phyloP scores from a whole-genome alignment of 92 coral and sea anemone species.

The Virgularia gustaviana region DNA sequence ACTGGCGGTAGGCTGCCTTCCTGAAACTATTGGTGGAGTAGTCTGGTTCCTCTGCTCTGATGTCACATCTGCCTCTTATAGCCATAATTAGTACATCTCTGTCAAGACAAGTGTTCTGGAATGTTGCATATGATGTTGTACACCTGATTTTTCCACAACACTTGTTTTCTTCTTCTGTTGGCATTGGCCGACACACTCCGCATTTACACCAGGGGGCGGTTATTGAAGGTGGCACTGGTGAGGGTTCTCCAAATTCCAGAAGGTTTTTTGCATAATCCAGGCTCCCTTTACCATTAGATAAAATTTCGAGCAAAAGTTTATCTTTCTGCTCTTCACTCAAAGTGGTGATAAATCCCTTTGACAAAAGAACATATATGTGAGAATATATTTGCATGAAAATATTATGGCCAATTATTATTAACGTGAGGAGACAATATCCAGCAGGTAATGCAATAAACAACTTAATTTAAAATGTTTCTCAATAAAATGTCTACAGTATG shows the following conservation, averaged over 20 bases:
- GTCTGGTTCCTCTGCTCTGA: constrained; percentile 51
- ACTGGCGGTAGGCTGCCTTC: constrained; percentile 56
- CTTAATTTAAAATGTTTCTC: too few relatives aligned
- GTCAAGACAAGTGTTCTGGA: background rate
- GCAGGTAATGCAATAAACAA: too few relatives aligned
- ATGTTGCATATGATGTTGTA: background rate
- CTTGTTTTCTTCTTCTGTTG: constrained; percentile 11
- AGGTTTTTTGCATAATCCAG: constrained; percentile 27
- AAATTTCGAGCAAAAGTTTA: constrained; percentile 8
- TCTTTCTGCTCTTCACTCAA: constrained; percentile 16
- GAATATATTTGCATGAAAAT: background rate
- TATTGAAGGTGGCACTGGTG: background rate
- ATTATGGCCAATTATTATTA: background rate
- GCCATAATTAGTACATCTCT: background rate
- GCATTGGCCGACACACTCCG: constrained; percentile 27
- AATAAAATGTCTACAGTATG: too few relatives aligned
- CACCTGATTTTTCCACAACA: constrained; percentile 1
- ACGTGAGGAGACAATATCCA: too few relatives aligned
- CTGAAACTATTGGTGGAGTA: constrained; percentile 38
- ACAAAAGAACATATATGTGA: background rate
- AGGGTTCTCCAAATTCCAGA: background rate
- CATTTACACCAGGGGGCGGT: constrained; percentile 14
- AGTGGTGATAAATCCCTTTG: constrained; percentile 7
- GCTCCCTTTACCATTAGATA: constrained; percentile 36
- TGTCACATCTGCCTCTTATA: constrained; percentile 47